Conservation (phyloP, 2,113 vertebrate genomes). For the Cranoglanis bouderius region DNA sequence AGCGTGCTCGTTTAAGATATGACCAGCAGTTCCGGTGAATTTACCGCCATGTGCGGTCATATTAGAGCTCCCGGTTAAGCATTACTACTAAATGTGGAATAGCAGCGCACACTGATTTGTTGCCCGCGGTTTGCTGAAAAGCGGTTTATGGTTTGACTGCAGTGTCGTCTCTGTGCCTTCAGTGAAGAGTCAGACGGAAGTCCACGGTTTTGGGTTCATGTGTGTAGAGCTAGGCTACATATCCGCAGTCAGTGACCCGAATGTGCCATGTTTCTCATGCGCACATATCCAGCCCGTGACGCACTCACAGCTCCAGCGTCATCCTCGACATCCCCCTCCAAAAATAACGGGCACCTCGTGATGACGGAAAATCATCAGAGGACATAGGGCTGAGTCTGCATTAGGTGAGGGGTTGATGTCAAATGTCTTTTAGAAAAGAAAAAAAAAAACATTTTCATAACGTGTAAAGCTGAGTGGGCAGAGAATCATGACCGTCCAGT, state of each 20-base stretch:
- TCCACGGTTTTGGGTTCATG: conserved; percentile 32
- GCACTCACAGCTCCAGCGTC: conserved; percentile 64
- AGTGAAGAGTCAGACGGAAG: conserved; percentile 26
- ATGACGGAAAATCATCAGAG: conserved; percentile 1
- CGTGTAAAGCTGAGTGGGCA: background rate
- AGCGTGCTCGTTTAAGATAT: background rate
- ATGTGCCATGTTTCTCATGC: conserved; percentile 55
- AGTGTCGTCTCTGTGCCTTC: background rate
- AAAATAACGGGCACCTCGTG: conserved; percentile 15
- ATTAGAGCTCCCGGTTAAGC: background rate
- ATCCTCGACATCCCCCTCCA: conserved; percentile 29
- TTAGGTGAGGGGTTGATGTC: background rate
- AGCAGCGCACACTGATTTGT: background rate
- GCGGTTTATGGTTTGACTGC: background rate
- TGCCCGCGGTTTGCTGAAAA: background rate
- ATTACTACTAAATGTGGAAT: background rate
- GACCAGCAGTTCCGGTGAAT: conserved; percentile 1
- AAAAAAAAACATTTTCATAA: background rate
- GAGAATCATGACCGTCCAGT: conserved; percentile 1
- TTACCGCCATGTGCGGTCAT: background rate
- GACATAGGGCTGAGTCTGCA: background rate
- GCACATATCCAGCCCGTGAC: conserved; percentile 65
- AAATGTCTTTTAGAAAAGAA: background rate
- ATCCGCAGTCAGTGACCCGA: conserved; percentile 26
- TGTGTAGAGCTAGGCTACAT: background rate